Conservation (phyloP, 2,888 invertebrate species). For the Dryobota labecula region DNA sequence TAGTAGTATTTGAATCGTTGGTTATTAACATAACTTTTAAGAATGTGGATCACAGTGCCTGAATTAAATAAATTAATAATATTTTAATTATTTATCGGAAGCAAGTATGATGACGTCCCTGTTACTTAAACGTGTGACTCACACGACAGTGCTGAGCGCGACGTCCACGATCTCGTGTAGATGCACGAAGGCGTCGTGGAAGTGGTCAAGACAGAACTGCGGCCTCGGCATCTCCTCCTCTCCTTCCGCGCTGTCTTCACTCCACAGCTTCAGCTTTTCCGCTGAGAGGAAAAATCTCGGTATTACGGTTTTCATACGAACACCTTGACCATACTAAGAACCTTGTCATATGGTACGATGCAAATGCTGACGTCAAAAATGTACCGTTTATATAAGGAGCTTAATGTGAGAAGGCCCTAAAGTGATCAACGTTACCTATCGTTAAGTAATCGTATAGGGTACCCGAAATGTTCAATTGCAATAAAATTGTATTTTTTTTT, state of each 20-base stretch:
- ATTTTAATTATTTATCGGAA: too few relatives aligned
- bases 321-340: too few relatives aligned
- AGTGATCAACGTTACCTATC: too few relatives aligned
- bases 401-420: too few relatives aligned
- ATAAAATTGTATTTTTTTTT: too few relatives aligned
- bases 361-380: too few relatives aligned
- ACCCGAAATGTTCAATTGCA: too few relatives aligned
- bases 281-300: constrained; percentile 61
- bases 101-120: neutral
- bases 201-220: constrained; percentile 63
- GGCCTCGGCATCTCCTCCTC: constrained; percentile 63
- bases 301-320: neutral
- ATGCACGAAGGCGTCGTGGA: constrained; percentile 63
- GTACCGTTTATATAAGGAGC: too few relatives aligned
- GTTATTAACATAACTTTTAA: neutral
- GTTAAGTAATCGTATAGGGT: too few relatives aligned
- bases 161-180: constrained; percentile 72
- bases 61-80: neutral
- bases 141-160: constrained; percentile 71
- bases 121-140: constrained; percentile 35
- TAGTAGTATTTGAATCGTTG: neutral
- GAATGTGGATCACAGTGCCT: neutral
- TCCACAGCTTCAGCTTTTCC: constrained; percentile 70
- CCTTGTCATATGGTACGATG: too few relatives aligned
- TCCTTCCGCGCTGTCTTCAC: constrained; percentile 54